Conservation (phyloP, 35 echinoderm and acorn worm genomes). For the Chiridota heheva region DNA sequence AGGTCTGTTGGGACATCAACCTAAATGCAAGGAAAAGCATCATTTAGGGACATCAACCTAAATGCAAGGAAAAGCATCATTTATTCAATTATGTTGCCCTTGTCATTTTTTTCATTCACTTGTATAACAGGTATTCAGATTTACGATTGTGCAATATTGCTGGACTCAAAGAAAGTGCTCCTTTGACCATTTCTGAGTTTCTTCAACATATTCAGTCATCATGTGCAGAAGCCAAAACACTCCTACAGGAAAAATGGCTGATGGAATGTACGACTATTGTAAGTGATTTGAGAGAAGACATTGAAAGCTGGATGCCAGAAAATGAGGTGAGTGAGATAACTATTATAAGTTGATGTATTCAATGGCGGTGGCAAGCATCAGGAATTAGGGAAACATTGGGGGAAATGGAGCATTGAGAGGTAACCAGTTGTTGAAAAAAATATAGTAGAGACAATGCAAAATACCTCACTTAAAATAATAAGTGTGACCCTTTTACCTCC, state of each 20-base stretch:
- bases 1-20: no score
- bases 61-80: no score
- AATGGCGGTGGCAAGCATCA: not conserved
- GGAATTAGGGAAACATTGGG: not conserved
- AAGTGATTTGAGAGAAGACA: slow-evolving; percentile 62
- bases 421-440: no score
- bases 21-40: no score
- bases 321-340: slow-evolving; percentile 59
- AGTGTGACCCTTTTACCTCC: no score
- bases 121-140: slow-evolving; percentile 65
- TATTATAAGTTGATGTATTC: not conserved
- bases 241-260: slow-evolving; percentile 71
- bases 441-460: no score
- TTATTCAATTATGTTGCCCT: no score
- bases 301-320: slow-evolving; percentile 82
- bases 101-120: no score
- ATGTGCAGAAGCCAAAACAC: slow-evolving; percentile 39
- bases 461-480: no score
- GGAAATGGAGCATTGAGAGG: not conserved
- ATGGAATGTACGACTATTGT: slow-evolving; percentile 75
- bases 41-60: no score
- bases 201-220: slow-evolving; percentile 68
- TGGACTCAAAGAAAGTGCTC: slow-evolving; percentile 66
- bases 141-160: slow-evolving; percentile 80
- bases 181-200: slow-evolving; percentile 73